Evolutionary conservation across 2,797 vertebrate genomes (phyloP), one percentile per base, ranked within the genome.

Genomic region (Lithobates sylvaticus): DNA sequence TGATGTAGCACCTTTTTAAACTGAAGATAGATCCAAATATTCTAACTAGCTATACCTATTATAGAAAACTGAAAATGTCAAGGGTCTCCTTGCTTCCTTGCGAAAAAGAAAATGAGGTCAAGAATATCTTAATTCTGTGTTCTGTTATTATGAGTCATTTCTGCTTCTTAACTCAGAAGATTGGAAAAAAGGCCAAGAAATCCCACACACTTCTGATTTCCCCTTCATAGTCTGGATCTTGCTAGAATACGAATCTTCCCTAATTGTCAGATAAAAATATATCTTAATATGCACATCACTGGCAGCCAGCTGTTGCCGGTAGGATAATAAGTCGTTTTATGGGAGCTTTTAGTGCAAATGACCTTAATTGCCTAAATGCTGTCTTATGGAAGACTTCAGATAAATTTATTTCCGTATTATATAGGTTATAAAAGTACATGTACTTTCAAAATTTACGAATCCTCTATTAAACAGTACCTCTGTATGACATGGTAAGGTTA

Each of bases 71-170:
- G 13, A 65, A 47, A 44, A 44, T 64, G 54, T 58, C 50, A 42
- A 73, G 76, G 58, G 64, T 42, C 69, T 80, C 23, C 50, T 32
- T 75, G 39, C 72, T 80, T 74, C 58, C 84, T 74, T 80, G 27
- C 18, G 21, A 74, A 69, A 74, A 23, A 84, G 67, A 65, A 82
- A 85, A 86, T 36, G 50, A 86, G 85, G 80, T 86, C 80, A 86
- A 71, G 75, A 72, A 79, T 87, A 69, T 68, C 75, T 78, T 72
- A 83, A 86, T 78, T 87, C 69, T 39, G 9, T 54, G 39, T 32
- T 83, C 58, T 73, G 42, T 74, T 83, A 71, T 83, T 78, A 83
- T 83, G 80, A 83, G 15, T 83, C 80, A 78, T 83, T 72, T 72
- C 68, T 67, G 85, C 80, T 72, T 44, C 74, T 77, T 76, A 67